These are phyloP conservation scores for Chymomyza amoena DNA, from an alignment of 2,888 invertebrate species.

Conservation along the genomic window DNA sequence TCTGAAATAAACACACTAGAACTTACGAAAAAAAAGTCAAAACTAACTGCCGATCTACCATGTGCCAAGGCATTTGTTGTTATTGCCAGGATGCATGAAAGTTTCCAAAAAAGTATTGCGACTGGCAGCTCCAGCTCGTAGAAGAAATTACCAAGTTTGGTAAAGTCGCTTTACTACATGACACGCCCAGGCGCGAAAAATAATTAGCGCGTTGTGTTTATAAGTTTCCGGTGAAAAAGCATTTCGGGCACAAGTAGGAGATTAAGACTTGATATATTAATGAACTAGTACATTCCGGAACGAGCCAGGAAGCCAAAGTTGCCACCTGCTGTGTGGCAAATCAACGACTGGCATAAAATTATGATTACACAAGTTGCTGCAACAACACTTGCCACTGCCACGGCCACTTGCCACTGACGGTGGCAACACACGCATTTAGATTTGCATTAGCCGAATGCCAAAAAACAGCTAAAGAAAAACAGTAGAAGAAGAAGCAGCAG, in stretches of 20 bases:
- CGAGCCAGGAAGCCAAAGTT: background rate
- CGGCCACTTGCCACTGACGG: background rate
- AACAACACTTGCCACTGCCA: slow-evolving; percentile 6
- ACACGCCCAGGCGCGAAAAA: slow-evolving; percentile 40
- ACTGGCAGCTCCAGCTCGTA: slow-evolving; percentile 26
- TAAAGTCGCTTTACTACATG: background rate
- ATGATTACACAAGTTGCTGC: background rate
- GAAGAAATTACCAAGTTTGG: slow-evolving; percentile 12
- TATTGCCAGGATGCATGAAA: background rate
- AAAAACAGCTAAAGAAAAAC: background rate
- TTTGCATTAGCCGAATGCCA: background rate
- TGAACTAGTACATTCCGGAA: slow-evolving; percentile 31
- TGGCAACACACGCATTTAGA: background rate
- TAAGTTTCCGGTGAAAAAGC: slow-evolving; percentile 65
- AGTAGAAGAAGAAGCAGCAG: background rate
- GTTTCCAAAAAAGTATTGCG: background rate
- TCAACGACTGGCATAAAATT: background rate
- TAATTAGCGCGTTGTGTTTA: slow-evolving; percentile 67
- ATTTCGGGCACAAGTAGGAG: slow-evolving; percentile 52
- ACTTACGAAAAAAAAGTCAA: no score
- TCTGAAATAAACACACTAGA: no score
- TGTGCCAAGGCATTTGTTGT: background rate
- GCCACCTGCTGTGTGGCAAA: background rate
- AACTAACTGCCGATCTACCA: background rate
- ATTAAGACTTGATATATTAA: slow-evolving; percentile 61